Base-by-base conservation (phyloP, 2,888 invertebrate species). In the Leptinotarsa peninsularis region DNA sequence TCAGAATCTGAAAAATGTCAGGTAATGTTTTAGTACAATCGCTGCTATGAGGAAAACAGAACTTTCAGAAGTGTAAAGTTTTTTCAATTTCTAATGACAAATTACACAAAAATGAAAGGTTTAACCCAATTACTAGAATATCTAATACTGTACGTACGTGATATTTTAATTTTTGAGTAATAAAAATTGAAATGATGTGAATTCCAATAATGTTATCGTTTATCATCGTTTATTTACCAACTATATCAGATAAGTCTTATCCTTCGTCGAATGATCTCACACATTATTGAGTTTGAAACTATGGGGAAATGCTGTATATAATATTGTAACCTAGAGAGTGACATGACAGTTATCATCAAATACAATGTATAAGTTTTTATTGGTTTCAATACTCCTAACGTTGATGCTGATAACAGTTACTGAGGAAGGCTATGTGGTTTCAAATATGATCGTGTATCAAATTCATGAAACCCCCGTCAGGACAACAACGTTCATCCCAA, bases 361-460 rank as follows among this genome's bases (percentile, higher is more conserved):
- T 7, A 18, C 18, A 54, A 18, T 54, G 18, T 10, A 43, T 43
- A 43, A 43, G 43, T 54, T 54, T 18, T 54, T 18, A 5, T 54
- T 54, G 54, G 3, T 54, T 54, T 54, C 54, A 18, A 54, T 54
- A 18, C 18, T 54, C 27, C 1, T 60, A 14, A 2, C 23, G 21
- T 43, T 43, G 10, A 43, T 43, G 43, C 17, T 60, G 60, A 13
- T 27, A 14, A 15, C 27, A 27, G 60, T 60, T 4, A 14, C 27
- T 27, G 23, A 60, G 15, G 60, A n/a, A 13, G 60, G 60, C 21
- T 60, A 60, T 60, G 60, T 60, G 60, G 27, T 60, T 60, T 60
- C 60, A 60, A 27, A 27, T 15, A 14, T 5, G 5, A 21, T 21
- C 4, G 3, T 27, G 27, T 60, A 60, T 27, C 21, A 4, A 27